Conservation (phyloP, 2,888 invertebrate species). For the Drosophila cyrtoloma region DNA sequence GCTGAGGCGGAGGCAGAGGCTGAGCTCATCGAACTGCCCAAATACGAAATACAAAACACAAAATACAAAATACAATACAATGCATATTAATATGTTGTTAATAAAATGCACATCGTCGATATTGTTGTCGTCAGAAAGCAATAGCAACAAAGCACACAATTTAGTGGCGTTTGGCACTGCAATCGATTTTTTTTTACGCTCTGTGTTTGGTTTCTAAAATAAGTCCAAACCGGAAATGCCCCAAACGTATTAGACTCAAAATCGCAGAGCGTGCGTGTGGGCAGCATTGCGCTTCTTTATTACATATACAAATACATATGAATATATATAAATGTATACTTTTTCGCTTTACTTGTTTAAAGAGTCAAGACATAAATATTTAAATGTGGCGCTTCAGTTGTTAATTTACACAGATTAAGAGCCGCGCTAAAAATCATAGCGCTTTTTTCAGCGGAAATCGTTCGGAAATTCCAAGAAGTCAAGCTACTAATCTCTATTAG, state of each 20-base stretch:
- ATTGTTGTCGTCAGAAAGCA: constrained; percentile 43
- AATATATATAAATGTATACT: neutral
- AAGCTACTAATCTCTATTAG: constrained; percentile 3
- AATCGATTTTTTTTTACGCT: constrained; percentile 32
- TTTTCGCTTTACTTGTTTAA: constrained; percentile 7
- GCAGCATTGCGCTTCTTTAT: constrained; percentile 15
- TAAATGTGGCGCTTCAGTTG: constrained; percentile 75
- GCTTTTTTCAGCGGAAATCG: constrained; percentile 50
- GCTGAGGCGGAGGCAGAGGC: constrained; percentile 7
- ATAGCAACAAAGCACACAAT: constrained; percentile 30
- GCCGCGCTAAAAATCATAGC: constrained; percentile 15
- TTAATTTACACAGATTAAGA: constrained; percentile 60
- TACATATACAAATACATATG: neutral
- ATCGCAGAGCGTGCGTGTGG: constrained; percentile 23
- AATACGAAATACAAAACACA: constrained; percentile 27
- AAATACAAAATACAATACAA: constrained; percentile 24
- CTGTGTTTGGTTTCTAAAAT: constrained; percentile 23
- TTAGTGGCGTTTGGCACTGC: constrained; percentile 33
- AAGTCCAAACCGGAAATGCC: constrained; percentile 68
- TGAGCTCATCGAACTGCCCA: constrained; percentile 43
- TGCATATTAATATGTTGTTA: constrained; percentile 30
- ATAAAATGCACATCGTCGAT: constrained; percentile 69
- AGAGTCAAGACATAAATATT: constrained; percentile 57
- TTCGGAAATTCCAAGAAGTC: constrained; percentile 57
- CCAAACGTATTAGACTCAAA: constrained; percentile 36